Base-by-base conservation (phyloP, 2,113 vertebrate genomes). In the Microtus pennsylvanicus region DNA sequence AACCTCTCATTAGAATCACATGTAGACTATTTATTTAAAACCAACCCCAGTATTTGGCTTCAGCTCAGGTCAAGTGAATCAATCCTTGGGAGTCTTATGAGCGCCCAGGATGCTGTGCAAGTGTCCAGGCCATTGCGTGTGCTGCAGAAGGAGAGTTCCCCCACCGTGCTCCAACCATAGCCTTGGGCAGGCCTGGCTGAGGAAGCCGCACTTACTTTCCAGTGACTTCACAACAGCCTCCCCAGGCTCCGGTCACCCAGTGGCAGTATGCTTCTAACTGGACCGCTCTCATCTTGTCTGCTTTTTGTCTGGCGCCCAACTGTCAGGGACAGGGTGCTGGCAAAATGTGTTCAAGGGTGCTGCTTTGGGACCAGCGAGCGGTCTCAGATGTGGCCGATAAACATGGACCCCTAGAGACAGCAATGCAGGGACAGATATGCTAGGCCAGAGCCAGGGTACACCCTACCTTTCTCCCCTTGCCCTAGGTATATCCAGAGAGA, bases 391-490 rank as follows among this genome's bases (percentile, higher is more conserved):
- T 65, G 93, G 81, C 28, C 26, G 76, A 80, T 21, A 83, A 35
- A 82, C 30, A 58, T 17, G 4, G 67, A 65, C 77, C 55, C 74
- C 24, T 3, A 28, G 63, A 88, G 50, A 95, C 75, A 88, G 35
- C 55, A 76, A 80, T 6, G 50, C 0, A 65, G 86, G 1, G n/a
- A 52, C 0, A 61, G 47, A 65, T 7, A 42, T n/a, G 33, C 58
- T 22, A 87, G 26, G 50, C 26, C 0, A 87, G 58, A 91, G 58
- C 12, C 45, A 30, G 45, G 70, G 58, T 7, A 13, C 58, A 24
- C 10, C 1, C 38, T 0, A 7, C 14, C 5, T 76, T 45, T 58
- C 63, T 2, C 5, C 16, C 5, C 26, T 12, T 0, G 4, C 38
- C 61, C 24, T 82, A 38, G 91, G 52, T 10, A 69, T 77, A 85